Conservation (phyloP, 2,888 invertebrate genomes). For the Homarus gammarus region DNA sequence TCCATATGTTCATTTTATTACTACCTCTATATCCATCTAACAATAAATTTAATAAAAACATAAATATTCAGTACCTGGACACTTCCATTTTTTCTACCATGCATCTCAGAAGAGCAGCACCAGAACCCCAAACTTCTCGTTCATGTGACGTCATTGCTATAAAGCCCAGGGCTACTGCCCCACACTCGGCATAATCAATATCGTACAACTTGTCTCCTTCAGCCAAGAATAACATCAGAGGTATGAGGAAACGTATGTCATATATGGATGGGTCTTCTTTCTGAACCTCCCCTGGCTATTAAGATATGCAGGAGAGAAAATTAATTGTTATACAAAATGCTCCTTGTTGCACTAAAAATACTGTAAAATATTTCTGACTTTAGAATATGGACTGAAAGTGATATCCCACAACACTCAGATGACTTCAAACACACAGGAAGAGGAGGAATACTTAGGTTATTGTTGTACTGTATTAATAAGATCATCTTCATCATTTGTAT, state of each 20-base stretch:
- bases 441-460: too few species aligned
- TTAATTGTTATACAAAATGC: neutral
- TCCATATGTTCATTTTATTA: too few species aligned
- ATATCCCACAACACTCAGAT: too few species aligned
- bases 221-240: constrained; percentile 52
- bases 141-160: constrained; percentile 49
- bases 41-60: neutral
- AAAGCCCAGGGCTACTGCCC: constrained; percentile 57
- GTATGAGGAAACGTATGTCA: constrained; percentile 59
- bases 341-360: too few species aligned
- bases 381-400: too few species aligned
- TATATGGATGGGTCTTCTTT: constrained; percentile 39
- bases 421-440: too few species aligned
- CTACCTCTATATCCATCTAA: too few species aligned
- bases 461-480: too few species aligned
- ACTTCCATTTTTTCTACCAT: constrained; percentile 55
- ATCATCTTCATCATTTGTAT: too few species aligned
- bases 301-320: neutral
- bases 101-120: constrained; percentile 48
- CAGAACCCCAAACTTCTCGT: constrained; percentile 43
- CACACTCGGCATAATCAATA: constrained; percentile 56
- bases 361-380: too few species aligned
- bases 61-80: constrained; percentile 30
- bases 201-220: constrained; percentile 18
- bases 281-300: constrained; percentile 37